Base-by-base conservation (phyloP, 2,113 vertebrate genomes). In the Zapornia atra region DNA sequence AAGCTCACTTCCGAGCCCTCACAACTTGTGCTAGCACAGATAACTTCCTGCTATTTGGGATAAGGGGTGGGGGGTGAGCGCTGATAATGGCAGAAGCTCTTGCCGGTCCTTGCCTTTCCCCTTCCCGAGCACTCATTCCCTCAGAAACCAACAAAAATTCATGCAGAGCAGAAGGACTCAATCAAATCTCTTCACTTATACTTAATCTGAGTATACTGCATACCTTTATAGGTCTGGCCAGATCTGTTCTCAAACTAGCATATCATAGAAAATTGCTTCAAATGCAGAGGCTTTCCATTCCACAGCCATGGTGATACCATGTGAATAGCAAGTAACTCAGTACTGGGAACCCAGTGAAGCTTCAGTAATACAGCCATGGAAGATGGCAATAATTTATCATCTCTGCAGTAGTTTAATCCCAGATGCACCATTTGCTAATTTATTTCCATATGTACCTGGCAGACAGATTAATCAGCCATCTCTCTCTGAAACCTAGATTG, bases 361-460 rank as follows among this genome's bases (percentile, higher is more conserved):
- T 97, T 96, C 93, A 94, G 93, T 97, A 97, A 96, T 71, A 96
- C 71, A 86, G 95, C 95, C 92, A 94, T 57, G 81, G 68, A 96
- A 81, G 82, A 96, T 50, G 97, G 96, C 64, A 95, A 97, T 97
- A 97, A 98, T 98, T 98, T 97, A 98, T 98, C 98, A 98, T 98
- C 97, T 97, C 97, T 96, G 97, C 97, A 93, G 97, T 96, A 96
- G 95, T 92, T 93, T 96, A 97, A 96, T 98, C 98, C 98, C 98
- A 97, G 96, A 97, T 96, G 98, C 83, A 94, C 92, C 96, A 96
- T 97, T 98, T 98, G 90, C 97, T 98, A 98, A 98, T 98, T 98
- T 98, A 98, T 98, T 98, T 98, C 98, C 98, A 98, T 98, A 98
- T 97, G 97, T 98, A 98, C 95, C 97, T 97, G 97, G 98, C 97